Evolutionary conservation across 2,797 vertebrate genomes (phyloP).

Genomic region (Manis crassicaudata): DNA sequence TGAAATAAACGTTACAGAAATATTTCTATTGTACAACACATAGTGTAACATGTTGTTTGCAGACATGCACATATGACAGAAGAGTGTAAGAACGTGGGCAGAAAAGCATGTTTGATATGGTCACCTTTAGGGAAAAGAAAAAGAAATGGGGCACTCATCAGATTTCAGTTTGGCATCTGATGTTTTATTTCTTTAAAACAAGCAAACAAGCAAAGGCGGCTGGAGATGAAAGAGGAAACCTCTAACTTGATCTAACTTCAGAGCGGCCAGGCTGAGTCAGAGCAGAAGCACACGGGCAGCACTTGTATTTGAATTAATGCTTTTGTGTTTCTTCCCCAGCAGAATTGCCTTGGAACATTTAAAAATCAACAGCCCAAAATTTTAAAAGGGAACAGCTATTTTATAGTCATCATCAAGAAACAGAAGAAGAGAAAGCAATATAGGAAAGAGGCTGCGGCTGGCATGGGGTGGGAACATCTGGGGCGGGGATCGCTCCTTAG

Average conservation of each 20-base stretch:
- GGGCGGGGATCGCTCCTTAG: too few species aligned
- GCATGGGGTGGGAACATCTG: fast-evolving
- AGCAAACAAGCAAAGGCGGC: background rate
- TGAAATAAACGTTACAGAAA: background rate
- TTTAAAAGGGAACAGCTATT: background rate
- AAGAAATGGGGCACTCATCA: background rate
- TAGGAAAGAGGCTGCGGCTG: background rate
- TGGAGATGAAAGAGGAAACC: conserved; percentile 6
- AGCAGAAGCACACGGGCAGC: background rate
- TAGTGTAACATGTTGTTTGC: background rate
- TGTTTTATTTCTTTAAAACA: conserved; percentile 40
- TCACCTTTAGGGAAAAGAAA: conserved; percentile 16
- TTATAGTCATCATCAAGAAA: background rate
- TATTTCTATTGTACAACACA: background rate
- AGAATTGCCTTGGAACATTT: background rate
- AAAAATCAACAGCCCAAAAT: conserved; percentile 31
- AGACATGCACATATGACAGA: background rate
- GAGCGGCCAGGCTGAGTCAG: background rate
- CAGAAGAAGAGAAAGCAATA: background rate
- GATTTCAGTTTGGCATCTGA: background rate
- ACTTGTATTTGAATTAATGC: background rate
- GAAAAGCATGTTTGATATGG: background rate
- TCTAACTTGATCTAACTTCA: conserved; percentile 22
- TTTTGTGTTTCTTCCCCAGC: background rate
- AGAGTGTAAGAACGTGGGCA: background rate